Conservation (phyloP, 2,888 invertebrate genomes). For the Campoletis raptor region DNA sequence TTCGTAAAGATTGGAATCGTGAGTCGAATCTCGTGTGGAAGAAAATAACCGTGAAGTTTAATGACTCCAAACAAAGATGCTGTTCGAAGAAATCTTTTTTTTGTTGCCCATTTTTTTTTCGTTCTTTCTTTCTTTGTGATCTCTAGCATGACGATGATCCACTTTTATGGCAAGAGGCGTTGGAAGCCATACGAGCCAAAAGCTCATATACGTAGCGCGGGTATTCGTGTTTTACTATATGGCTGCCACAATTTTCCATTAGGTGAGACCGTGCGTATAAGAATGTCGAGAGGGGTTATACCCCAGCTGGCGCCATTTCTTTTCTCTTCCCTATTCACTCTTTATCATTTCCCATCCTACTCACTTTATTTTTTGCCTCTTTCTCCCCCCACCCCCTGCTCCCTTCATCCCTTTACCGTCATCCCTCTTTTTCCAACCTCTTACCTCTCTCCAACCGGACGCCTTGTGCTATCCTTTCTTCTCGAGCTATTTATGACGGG, state of each 20-base stretch:
- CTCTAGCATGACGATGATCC: conserved; percentile 66
- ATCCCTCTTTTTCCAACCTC: conserved; percentile 28
- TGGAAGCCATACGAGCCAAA: conserved; percentile 37
- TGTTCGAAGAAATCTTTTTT: conserved; percentile 50
- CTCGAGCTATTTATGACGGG: conserved; percentile 79
- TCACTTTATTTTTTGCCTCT: background rate
- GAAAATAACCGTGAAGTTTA: conserved; percentile 38
- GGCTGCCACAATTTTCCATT: conserved; percentile 80
- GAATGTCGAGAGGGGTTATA: conserved; percentile 60
- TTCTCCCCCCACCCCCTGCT: conserved; percentile 2
- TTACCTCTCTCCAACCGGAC: conserved; percentile 23
- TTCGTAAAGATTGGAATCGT: conserved; percentile 5
- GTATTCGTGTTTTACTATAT: conserved; percentile 67
- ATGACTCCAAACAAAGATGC: conserved; percentile 37
- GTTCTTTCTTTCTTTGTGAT: conserved; percentile 21
- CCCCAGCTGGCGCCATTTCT: conserved; percentile 68
- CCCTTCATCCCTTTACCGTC: conserved; percentile 22
- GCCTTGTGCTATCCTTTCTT: conserved; percentile 60
- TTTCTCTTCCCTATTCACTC: conserved; percentile 43
- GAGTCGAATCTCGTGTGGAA: background rate
- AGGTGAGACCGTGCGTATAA: conserved; percentile 74
- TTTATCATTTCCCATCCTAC: conserved; percentile 19
- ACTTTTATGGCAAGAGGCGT: conserved; percentile 65
- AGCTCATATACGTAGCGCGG: conserved; percentile 62
- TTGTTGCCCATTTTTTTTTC: background rate